Base-by-base conservation (phyloP, 2,797 vertebrate species). In the Darevskia mixta region DNA sequence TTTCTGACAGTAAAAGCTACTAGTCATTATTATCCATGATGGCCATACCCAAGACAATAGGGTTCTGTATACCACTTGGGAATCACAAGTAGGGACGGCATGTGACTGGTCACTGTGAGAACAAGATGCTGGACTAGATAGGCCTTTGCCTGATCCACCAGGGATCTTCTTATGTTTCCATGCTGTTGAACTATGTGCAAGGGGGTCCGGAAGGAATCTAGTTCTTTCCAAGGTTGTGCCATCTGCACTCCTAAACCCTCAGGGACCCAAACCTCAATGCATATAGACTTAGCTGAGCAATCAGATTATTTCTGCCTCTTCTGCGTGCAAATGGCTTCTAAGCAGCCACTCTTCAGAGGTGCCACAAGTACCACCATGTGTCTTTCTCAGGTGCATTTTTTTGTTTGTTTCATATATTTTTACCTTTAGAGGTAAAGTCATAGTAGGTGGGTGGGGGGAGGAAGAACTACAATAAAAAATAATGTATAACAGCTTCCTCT, bases 401-500 rank as follows among this genome's bases (percentile, higher is more conserved):
- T n/a, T 69, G n/a, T 55, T 23, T 87, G 61, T 58, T 58, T 72
- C 49, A 69, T 27, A 1, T 5, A 83, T 41, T 45, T 91, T 82
- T 79, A 79, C 20, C 91, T 88, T 87, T 79, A 29, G 90, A 94
- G 91, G 92, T 91, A 93, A 93, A 89, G 58, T 78, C 87, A 75
- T 83, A 55, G 67, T n/a, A 23, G 83, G 49, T 58, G 79, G 20
- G 80, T 13, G 83, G 58, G 41, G 81, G 45, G 38, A 45, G 35
- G 55, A 85, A 88, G 91, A 88, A 81, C 2, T 72, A 92, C 92
- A 95, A 94, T 10, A 20, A 20, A 55, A 13, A 71, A 55, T 94
- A 88, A 88, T 87, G 90, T 92, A 94, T 93, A 88, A 92, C 91
- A 93, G 92, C 92, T 95, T 95, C 69, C 89, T 95, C 87, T 94